Conservation (phyloP, 2,797 vertebrate species). For the Syndactyla subalaris region DNA sequence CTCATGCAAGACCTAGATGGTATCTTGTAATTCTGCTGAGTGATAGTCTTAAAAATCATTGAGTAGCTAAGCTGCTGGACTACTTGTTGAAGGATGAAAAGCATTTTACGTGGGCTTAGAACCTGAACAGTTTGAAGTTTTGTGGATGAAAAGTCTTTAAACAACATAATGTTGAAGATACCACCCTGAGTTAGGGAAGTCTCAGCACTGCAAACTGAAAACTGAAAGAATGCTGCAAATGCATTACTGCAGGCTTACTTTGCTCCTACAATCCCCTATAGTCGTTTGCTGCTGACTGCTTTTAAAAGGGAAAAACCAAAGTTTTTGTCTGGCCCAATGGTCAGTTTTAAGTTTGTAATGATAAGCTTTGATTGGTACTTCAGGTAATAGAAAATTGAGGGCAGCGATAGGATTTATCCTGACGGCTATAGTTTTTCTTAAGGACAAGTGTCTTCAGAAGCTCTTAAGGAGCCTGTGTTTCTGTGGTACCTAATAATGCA, state of each 20-base stretch:
- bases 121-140: background rate
- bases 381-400: background rate
- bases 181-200: background rate
- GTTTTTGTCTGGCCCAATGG: background rate
- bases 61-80: background rate
- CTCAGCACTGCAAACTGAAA: background rate
- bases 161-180: background rate
- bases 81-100: background rate
- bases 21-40: background rate
- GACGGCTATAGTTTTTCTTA: background rate
- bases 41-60: background rate
- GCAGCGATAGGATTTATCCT: background rate
- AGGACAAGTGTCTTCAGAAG: background rate
- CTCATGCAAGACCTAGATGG: background rate
- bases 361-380: background rate
- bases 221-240: background rate
- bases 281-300: background rate
- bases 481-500: background rate
- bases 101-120: background rate
- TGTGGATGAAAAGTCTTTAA: background rate
- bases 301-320: background rate
- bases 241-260: background rate
- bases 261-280: background rate
- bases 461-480: background rate
- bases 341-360: background rate